A percentile compares a stretch with the other conserved stretches of the same genome.
These are phyloP conservation scores for Hybos culiciformis DNA, from an alignment of 2,888 invertebrate genomes.

Conservation along the genomic window DNA sequence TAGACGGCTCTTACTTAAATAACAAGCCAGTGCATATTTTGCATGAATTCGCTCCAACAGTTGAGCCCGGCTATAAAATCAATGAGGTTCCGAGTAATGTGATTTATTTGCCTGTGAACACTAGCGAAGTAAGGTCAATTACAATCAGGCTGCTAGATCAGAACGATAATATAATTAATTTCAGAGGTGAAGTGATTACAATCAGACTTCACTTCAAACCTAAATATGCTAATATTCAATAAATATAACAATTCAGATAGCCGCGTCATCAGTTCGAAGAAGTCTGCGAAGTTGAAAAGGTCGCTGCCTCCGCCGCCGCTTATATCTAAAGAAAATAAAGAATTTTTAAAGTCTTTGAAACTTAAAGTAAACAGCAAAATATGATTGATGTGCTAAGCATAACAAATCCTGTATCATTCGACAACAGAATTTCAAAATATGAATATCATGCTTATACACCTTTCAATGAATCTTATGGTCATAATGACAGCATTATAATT, in stretches of 20 bases:
- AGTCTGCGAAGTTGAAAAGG: too few relatives aligned
- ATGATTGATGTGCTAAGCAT: neutral
- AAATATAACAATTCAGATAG: too few relatives aligned
- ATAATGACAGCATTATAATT: conserved; percentile 24
- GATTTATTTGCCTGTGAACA: conserved; percentile 23
- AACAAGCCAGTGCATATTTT: conserved; percentile 21
- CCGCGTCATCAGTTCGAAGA: too few relatives aligned
- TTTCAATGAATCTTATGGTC: conserved; percentile 13
- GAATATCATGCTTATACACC: conserved; percentile 16
- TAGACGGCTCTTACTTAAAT: conserved; percentile 9
- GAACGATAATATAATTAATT: conserved; percentile 21
- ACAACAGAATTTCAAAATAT: neutral
- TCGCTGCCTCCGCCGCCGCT: too few relatives aligned
- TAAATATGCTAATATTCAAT: neutral
- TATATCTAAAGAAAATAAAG: too few relatives aligned
- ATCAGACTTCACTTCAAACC: conserved; percentile 16
- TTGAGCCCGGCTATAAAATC: conserved; percentile 24
- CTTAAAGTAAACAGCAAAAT: neutral
- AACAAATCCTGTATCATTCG: neutral
- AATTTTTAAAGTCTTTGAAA: neutral
- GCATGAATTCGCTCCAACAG: conserved; percentile 23
- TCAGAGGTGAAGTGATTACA: conserved; percentile 21
- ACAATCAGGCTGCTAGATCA: conserved; percentile 23
- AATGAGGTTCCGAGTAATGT: conserved; percentile 23
- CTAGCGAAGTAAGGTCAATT: conserved; percentile 17